Percentiles rank a stretch among this genome's conserved stretches.
phyloP scores from a whole-genome alignment of 2,797 vertebrate genomes.

The Pyrocephalus nanus region DNA sequence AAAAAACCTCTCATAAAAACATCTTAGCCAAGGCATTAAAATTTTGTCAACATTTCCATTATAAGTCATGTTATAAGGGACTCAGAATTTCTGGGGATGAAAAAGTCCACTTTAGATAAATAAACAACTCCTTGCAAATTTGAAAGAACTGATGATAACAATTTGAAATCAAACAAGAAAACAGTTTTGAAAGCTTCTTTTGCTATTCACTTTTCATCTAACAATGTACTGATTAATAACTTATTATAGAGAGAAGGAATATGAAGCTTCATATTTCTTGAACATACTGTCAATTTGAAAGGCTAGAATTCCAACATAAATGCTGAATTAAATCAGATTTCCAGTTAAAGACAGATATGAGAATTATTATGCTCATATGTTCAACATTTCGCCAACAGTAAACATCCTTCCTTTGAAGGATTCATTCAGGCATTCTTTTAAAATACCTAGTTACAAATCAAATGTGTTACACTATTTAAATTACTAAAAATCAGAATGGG shows the following conservation, averaged over 20 bases:
- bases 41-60: conserved; percentile 29
- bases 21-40: conserved; percentile 46
- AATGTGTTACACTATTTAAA: neutral
- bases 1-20: neutral
- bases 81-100: neutral
- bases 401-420: neutral
- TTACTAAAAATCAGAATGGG: neutral
- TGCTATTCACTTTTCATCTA: neutral
- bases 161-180: conserved; percentile 22
- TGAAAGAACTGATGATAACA: neutral
- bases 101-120: conserved; percentile 1
- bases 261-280: neutral
- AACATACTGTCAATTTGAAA: neutral
- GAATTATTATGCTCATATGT: neutral
- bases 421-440: neutral
- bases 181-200: conserved; percentile 17
- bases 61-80: neutral
- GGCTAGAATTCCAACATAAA: neutral
- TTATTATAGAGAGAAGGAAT: neutral
- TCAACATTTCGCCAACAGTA: neutral
- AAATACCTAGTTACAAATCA: neutral
- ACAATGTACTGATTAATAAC: neutral
- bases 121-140: neutral
- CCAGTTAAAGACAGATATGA: neutral
- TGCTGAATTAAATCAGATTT: neutral